Percentiles rank a stretch among this genome's conserved stretches.
Conservation (phyloP, 2,113 vertebrate genomes). For the Neopipo cinnamomea region DNA sequence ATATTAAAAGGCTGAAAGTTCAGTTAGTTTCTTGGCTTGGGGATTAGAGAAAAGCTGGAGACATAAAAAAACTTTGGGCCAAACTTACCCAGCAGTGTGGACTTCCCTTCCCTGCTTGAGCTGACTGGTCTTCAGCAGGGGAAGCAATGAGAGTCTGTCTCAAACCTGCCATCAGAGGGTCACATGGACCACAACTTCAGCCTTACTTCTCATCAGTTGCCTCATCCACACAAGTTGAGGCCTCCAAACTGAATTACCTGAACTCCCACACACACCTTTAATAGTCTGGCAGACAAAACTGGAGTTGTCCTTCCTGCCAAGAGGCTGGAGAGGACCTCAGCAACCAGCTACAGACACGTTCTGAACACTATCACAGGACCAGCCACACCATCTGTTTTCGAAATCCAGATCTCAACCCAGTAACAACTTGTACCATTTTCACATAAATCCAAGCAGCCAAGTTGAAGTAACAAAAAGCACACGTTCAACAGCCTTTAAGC, state of each 20-base stretch:
- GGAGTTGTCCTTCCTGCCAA: not conserved
- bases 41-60: constrained; percentile 25
- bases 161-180: not conserved
- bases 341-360: not conserved
- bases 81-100: not conserved
- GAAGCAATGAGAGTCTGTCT: not conserved
- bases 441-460: not conserved
- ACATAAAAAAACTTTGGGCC: not conserved
- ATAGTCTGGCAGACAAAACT: not conserved
- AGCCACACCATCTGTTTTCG: not conserved
- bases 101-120: not conserved
- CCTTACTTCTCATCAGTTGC: not conserved
- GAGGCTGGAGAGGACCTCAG: not conserved
- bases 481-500: not conserved
- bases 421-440: not conserved
- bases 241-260: not conserved
- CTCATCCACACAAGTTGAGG: not conserved
- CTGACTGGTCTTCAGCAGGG: not conserved
- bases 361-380: not conserved
- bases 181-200: not conserved
- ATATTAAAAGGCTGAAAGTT: constrained; percentile 37
- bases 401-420: not conserved
- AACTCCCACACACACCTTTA: not conserved
- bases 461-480: not conserved
- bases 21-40: constrained; percentile 8